Conservation (phyloP, 2,797 vertebrate genomes). For the Cichlasoma orientale region DNA sequence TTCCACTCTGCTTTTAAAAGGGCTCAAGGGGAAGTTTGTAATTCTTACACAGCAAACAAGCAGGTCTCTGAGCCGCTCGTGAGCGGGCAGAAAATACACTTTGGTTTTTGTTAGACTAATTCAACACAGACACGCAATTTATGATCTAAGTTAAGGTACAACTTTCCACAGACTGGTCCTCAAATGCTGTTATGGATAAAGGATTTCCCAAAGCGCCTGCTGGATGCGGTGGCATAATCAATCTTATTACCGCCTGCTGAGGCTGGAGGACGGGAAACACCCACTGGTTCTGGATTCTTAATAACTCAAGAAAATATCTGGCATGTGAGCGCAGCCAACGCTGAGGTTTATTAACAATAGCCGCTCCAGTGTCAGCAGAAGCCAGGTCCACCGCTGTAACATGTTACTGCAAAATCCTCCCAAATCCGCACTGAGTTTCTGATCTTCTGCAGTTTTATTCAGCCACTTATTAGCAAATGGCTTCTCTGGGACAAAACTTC, state of each 20-base stretch:
- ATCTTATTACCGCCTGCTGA: background rate
- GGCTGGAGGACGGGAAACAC: background rate
- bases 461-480: too few species aligned
- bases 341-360: background rate
- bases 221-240: background rate
- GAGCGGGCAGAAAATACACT: background rate
- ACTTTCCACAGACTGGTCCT: background rate
- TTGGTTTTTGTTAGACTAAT: background rate
- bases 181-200: background rate
- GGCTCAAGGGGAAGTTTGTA: background rate
- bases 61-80: too few species aligned
- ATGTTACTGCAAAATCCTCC: too few species aligned
- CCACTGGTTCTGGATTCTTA: background rate
- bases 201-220: background rate
- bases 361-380: background rate
- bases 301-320: background rate
- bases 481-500: too few species aligned
- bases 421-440: too few species aligned
- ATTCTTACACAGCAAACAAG: background rate
- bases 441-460: too few species aligned
- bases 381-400: too few species aligned
- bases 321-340: background rate
- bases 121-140: background rate
- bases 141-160: background rate
- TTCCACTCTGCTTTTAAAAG: background rate